These are phyloP conservation scores for Apostichopus parvimensis DNA, from an alignment of 35 echinoderm and acorn worm genomes.

Conservation along the genomic window DNA sequence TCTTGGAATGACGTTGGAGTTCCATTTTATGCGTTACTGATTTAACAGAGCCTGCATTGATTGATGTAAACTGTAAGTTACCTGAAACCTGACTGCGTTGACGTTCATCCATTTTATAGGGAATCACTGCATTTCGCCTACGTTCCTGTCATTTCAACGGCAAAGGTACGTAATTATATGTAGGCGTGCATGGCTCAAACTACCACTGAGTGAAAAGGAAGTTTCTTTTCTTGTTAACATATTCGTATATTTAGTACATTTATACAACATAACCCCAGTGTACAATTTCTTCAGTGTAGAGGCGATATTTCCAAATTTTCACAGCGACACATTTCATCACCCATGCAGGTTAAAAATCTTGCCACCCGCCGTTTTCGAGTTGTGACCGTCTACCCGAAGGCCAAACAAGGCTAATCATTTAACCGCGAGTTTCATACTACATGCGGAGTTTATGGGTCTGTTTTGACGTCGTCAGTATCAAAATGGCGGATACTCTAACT, in stretches of 20 bases:
- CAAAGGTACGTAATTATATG: no score
- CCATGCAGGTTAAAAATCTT: background rate
- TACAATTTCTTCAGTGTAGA: background rate
- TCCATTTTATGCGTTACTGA: no score
- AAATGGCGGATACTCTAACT: background rate
- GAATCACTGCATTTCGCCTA: no score
- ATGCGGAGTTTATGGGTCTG: background rate
- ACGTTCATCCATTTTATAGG: no score
- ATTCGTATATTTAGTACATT: background rate
- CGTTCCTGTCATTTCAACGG: no score
- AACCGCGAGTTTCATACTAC: constrained; percentile 15
- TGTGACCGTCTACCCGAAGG: constrained; percentile 28
- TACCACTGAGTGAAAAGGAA: no score
- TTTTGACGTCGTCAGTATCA: background rate
- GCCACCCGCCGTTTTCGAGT: constrained; percentile 14
- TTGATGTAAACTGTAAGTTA: no score
- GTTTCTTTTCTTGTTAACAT: no score
- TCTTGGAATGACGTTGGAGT: no score
- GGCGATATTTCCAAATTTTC: background rate
- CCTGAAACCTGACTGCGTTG: no score
- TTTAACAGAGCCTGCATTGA: no score
- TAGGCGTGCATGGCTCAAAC: no score
- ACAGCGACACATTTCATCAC: background rate
- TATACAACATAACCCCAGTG: background rate
- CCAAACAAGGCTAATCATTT: constrained; percentile 5